Percentiles rank a stretch among this genome's conserved stretches.
Evolutionary conservation across 1,140 invertebrate species (phyloP).

Genomic region (Drosophila truncata): DNA sequence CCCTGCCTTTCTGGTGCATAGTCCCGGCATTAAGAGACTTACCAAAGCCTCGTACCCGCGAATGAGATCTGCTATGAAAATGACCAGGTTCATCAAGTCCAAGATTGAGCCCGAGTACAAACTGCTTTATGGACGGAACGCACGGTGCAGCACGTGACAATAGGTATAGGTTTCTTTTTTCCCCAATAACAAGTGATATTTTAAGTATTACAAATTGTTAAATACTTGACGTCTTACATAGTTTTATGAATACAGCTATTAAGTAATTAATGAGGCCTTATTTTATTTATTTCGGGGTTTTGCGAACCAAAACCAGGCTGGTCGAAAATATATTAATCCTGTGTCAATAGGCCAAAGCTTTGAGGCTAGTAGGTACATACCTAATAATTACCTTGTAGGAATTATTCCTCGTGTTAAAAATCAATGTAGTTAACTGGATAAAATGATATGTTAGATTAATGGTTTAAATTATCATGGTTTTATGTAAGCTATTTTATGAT

Average conservation of each 20-base stretch:
- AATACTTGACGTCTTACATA: not conserved
- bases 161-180: not conserved
- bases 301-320: too few relatives aligned
- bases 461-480: too few relatives aligned
- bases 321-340: not conserved
- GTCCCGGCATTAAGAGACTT: slow-evolving; percentile 78
- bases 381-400: too few relatives aligned
- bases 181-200: not conserved
- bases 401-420: too few relatives aligned
- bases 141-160: slow-evolving; percentile 55
- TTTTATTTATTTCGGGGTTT: too few relatives aligned
- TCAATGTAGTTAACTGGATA: not conserved
- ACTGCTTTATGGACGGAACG: slow-evolving; percentile 66
- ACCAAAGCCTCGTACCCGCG: slow-evolving; percentile 11
- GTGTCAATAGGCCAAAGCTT: not conserved
- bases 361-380: not conserved
- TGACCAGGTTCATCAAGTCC: slow-evolving; percentile 67
- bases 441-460: not conserved
- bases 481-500: too few relatives aligned
- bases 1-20: slow-evolving; percentile 83
- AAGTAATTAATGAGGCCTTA: too few relatives aligned
- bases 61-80: slow-evolving; percentile 55
- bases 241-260: not conserved
- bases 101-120: slow-evolving; percentile 77
- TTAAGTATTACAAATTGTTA: not conserved